Base-by-base conservation (phyloP, 1,140 invertebrate genomes). In the Drosophila sp. region DNA sequence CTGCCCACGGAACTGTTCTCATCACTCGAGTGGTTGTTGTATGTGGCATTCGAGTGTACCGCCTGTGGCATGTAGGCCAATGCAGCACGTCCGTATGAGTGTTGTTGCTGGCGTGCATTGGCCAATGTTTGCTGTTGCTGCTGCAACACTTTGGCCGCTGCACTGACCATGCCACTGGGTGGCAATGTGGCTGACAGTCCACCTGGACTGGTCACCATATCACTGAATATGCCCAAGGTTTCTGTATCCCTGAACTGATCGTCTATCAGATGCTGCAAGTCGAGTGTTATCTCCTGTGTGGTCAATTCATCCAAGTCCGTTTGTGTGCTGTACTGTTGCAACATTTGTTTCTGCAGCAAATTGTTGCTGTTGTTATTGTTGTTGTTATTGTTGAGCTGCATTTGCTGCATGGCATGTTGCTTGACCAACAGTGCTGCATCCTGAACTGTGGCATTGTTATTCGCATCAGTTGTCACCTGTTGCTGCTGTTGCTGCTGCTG, bases 51-150 rank as follows among this genome's bases (percentile, higher is more conserved):
- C 46, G 95, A 96, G 92, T 97, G 97, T 0, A 98, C 97, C 0
- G 96, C 96, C 87, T 97, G 97, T 0, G 97, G 97, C 95, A 98
- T 97, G 86, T 97, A 97, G 0, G 96, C 95, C 25, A 97, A 90
- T 0, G 96, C 95, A 0, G 95, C 86, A 0, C 94, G 93, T 36
- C 94, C 94, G 4, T 92, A 91, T 0, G 76, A 75, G 38, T 91
- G 86, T 53, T 90, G 91, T 50, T 92, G 91, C 53, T 89, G 91
- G 7, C 14, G 89, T 77, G 25, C 77, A 32, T 74, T 80, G 90
- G 78, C 56, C 76, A 90, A 72, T 7, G 92, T 78, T 48, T 90
- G 83, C 54, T 91, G 79, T 64, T 92, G 89, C 66, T 91, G 79
- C 63, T 92, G 89, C 75, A 89, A 18, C 74, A 91, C 76, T 83